Base-by-base conservation (phyloP, 1,140 invertebrate species). In the Orius laevigatus region DNA sequence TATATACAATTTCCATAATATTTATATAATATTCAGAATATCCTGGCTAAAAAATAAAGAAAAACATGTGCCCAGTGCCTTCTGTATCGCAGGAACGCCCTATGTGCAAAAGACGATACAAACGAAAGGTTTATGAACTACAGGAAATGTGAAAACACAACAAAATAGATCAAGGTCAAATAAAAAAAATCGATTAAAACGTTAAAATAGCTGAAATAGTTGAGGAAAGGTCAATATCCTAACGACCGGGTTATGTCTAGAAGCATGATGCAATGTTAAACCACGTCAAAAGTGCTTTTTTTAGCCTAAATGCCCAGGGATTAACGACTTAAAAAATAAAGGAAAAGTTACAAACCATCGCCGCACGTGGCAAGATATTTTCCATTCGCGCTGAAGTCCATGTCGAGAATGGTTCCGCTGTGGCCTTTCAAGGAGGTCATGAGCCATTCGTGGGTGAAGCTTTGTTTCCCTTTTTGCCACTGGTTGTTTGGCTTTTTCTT, bases 281-380 rank as follows among this genome's bases (percentile, higher is more conserved):
- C n/a, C 36, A 38, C n/a, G 15, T 38, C n/a, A 14, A 43, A 14
- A 43, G 36, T 39, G 15, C 15, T 41, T 41, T 16, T 38, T 38
- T 14, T 38, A 38, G 15, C 15, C 25, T 25, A 25, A 25, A 38
- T n/a, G 36, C 15, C 15, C 36, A 38, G 15, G 10, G 32, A 32
- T n/a, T 12, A 14, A 46, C 10, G 18, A 20, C n/a, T 31, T 12
- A 46, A 46, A 46, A 46, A 32, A n/a, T 16, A 32, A 25, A 31
- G 19, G 39, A 8, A 41, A 32, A 5, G 4, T 12, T 25, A 46
- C 72, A 68, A 74, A 89, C 84, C 86, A 72, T 85, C 79, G 52
- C 76, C 78, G 61, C 80, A 82, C 40, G 81, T 79, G 38, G 79
- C 79, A 51, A 91, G 67, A 58, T 77, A 87, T 67, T 89, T 90